A percentile compares a stretch with the other conserved stretches of the same genome.
These are phyloP conservation scores for Vidua macroura DNA, from an alignment of 2,113 vertebrate species.

Conservation along the genomic window DNA sequence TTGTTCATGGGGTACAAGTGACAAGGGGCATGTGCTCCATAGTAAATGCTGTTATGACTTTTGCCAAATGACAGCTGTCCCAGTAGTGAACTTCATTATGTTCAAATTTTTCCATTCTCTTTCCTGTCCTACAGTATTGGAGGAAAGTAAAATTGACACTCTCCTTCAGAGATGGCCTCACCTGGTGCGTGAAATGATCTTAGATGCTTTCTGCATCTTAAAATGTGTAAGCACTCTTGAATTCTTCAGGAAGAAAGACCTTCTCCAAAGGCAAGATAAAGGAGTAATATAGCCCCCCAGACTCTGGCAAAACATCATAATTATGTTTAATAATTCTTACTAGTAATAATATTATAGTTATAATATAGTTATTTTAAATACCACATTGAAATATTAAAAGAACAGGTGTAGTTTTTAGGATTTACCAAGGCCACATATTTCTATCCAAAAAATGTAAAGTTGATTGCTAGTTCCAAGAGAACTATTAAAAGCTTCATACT, in stretches of 20 bases:
- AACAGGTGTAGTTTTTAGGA: not conserved
- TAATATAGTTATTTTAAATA: not conserved
- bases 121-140: not conserved
- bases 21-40: not conserved
- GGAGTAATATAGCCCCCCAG: not conserved
- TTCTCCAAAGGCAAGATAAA: not conserved
- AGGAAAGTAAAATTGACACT: not conserved
- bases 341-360: not conserved
- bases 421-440: not conserved
- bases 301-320: not conserved
- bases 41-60: not conserved
- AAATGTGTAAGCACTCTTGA: not conserved
- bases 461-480: not conserved
- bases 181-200: not conserved
- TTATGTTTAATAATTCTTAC: not conserved
- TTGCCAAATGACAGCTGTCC: not conserved
- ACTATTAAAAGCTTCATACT: not conserved
- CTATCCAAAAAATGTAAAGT: not conserved
- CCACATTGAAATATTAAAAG: not conserved
- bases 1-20: not conserved
- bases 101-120: not conserved
- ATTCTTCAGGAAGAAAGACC: not conserved
- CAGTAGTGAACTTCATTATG: not conserved
- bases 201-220: not conserved
- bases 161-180: not conserved